Conservation (phyloP, 2,888 invertebrate genomes). For the Druceiella hillmani region DNA sequence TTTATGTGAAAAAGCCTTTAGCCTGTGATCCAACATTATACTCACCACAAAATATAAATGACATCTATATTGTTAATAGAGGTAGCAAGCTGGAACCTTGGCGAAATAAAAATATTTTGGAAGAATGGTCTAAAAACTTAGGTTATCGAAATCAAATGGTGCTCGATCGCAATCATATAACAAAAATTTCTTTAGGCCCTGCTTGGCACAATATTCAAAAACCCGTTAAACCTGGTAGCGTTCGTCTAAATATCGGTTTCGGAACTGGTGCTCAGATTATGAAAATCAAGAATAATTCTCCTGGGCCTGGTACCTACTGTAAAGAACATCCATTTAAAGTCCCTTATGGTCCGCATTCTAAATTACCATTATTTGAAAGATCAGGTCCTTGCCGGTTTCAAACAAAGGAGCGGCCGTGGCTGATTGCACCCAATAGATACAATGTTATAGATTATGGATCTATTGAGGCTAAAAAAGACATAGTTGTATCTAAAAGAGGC, state of each 20-base stretch:
- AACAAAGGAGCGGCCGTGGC: constrained; percentile 32
- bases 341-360: constrained; percentile 37
- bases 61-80: constrained; percentile 31
- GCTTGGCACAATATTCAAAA: constrained; percentile 34
- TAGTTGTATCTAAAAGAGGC: constrained; percentile 36
- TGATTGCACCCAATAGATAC: constrained; percentile 40
- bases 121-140: constrained; percentile 40
- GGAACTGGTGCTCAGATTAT: constrained; percentile 33
- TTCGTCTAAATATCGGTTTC: constrained; percentile 36
- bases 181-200: constrained; percentile 33
- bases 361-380: constrained; percentile 34
- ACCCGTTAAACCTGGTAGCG: constrained; percentile 27
- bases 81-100: constrained; percentile 34
- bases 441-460: constrained; percentile 34
- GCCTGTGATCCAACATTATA: constrained; percentile 39
- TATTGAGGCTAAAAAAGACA: constrained; percentile 37
- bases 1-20: constrained; percentile 28
- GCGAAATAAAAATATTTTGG: constrained; percentile 37
- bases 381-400: constrained; percentile 39
- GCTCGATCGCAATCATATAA: constrained; percentile 31
- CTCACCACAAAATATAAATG: constrained; percentile 29
- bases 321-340: constrained; percentile 32
- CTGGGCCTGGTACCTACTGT: constrained; percentile 41
- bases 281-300: constrained; percentile 26
- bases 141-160: constrained; percentile 40